Conservation (phyloP, 2,888 invertebrate genomes). For the Fragum sueziense region DNA sequence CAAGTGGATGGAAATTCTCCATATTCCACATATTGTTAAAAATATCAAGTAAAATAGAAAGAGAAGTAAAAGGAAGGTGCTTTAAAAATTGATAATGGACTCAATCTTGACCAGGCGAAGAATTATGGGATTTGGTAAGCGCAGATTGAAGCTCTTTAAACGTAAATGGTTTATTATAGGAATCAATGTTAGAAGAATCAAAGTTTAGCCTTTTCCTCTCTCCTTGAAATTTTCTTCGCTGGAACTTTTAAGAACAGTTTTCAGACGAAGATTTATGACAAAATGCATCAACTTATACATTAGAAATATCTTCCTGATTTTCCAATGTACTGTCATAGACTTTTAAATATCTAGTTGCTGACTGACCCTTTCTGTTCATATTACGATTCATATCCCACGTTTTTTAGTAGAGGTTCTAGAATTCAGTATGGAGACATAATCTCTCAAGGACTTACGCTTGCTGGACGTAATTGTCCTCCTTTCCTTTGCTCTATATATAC, state of each 20-base stretch:
- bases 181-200: neutral
- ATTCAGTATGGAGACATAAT: neutral
- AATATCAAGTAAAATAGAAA: constrained; percentile 1
- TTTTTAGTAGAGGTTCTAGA: neutral
- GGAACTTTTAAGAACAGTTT: neutral
- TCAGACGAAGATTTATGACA: neutral
- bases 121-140: neutral
- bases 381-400: neutral
- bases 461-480: neutral
- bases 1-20: no score
- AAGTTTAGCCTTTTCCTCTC: neutral
- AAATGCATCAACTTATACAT: neutral
- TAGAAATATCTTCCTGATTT: neutral
- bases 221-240: neutral
- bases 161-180: neutral
- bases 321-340: neutral
- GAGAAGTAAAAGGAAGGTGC: neutral
- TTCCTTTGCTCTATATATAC: neutral
- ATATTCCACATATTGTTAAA: neutral
- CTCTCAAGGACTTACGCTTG: neutral
- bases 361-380: neutral
- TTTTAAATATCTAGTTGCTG: neutral
- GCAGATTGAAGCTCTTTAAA: constrained; percentile 3
- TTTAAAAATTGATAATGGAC: neutral
- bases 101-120: neutral